A percentile compares a stretch with the other conserved stretches of the same genome.
These are phyloP conservation scores for Cydia pomonella DNA, from an alignment of 1,140 invertebrate species.

Conservation along the genomic window DNA sequence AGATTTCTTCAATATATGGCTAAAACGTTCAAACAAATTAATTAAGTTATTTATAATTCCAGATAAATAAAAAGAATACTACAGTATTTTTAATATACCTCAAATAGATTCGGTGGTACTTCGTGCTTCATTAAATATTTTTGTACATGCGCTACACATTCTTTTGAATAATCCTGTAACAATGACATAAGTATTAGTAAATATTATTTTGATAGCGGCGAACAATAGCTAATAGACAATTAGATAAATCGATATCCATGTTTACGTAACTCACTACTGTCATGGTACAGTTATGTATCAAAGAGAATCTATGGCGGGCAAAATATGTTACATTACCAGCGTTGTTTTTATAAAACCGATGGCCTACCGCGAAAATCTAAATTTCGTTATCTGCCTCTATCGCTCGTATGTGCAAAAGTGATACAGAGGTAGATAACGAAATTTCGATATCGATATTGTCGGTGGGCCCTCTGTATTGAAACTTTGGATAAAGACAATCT, in stretches of 20 bases:
- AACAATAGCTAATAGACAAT: conserved; percentile 14
- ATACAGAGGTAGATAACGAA: too few relatives aligned
- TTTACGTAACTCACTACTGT: conserved; percentile 20
- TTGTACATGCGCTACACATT: conserved; percentile 97
- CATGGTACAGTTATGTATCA: not conserved
- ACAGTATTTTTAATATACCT: conserved; percentile 84
- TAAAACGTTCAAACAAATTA: conserved; percentile 74
- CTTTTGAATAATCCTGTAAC: conserved; percentile 97
- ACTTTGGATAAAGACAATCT: too few relatives aligned
- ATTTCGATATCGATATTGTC: too few relatives aligned
- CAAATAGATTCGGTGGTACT: conserved; percentile 97
- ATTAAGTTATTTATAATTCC: not conserved
- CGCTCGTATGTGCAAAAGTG: too few relatives aligned
- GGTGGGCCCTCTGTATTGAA: too few relatives aligned
- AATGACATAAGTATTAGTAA: conserved; percentile 52
- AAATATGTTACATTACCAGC: not conserved
- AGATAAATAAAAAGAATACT: not conserved
- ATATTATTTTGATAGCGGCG: conserved; percentile 20
- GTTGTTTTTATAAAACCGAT: too few relatives aligned
- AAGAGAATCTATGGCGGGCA: not conserved
- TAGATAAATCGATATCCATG: not conserved
- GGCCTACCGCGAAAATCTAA: too few relatives aligned
- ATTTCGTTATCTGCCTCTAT: too few relatives aligned
- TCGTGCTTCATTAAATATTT: conserved; percentile 98
- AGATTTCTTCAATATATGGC: conserved; percentile 99